Base-by-base conservation (phyloP, 2,888 invertebrate genomes). In the Bursaphelenchus okinawaensis region DNA sequence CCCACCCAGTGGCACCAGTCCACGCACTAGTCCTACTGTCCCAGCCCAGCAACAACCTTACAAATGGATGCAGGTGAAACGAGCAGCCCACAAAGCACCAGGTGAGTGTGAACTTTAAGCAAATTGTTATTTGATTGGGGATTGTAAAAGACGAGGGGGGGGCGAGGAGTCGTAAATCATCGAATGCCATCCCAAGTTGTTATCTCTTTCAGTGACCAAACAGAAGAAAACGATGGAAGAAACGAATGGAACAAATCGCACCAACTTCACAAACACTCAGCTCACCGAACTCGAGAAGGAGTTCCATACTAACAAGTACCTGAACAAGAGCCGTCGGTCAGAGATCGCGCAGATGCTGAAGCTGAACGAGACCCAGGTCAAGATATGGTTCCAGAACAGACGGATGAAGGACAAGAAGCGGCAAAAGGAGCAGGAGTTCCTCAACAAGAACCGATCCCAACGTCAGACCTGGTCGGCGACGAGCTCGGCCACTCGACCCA, bases 251-350 rank as follows among this genome's bases (percentile, higher is more conserved):
- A 40, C 75, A 28, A 82, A 82, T 65, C 88, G 98, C 62, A 98
- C 98, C 50, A 98, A 98, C 86, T 98, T 98, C 87, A 95, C 95
- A 75, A 98, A 96, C 85, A 96, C 96, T 85, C 98, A 98, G 84
- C 88, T 98, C 71, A 98, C 96, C 1, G 98, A 98, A 85, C 87
- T 98, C 74, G 98, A 98, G 84, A 98, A 98, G 84, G 96, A 98
- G 85, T 98, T 96, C 86, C 96, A 96, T 85, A 96, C 94, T 86
- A 95, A 95, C 87, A 95, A 94, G 86, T 98, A 98, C 87, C 88
- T 98, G 81, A 98, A 96, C 50, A 87, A 96, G 76, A 95, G 94
- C 50, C 87, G 96, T 74, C 88, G 98, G 78, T 95, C 96, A 83
- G 98, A 98, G 85, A 98, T 98, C 75, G 98, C 98, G 0, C 91